phyloP scores from a whole-genome alignment of 2,888 invertebrate species.

The Parthenolecanium corni region DNA sequence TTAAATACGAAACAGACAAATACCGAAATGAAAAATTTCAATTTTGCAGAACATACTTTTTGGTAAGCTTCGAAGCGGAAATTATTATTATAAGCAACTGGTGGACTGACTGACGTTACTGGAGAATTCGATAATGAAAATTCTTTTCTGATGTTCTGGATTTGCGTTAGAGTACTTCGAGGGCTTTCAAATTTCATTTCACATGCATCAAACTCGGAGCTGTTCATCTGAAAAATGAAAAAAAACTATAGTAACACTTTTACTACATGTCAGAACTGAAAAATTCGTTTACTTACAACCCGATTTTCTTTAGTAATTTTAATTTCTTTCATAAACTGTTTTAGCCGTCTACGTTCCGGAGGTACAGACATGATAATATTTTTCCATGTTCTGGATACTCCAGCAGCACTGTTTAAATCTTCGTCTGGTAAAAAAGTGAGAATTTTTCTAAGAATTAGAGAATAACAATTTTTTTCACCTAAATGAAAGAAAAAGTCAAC shows the following conservation, averaged over 20 bases:
- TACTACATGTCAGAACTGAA: background rate
- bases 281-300: background rate
- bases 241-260: background rate
- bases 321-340: slow-evolving; percentile 18
- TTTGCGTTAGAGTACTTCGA: slow-evolving; percentile 8
- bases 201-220: background rate
- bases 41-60: slow-evolving; percentile 36
- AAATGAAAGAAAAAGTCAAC: slow-evolving; percentile 38
- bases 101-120: slow-evolving; percentile 38
- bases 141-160: slow-evolving; percentile 8
- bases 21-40: background rate
- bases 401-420: slow-evolving; percentile 38
- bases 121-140: slow-evolving; percentile 9
- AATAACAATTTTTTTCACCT: slow-evolving; percentile 38
- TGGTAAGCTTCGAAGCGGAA: slow-evolving; percentile 40
- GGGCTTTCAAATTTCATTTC: background rate
- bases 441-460: slow-evolving; percentile 38
- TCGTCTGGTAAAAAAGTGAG: slow-evolving; percentile 37
- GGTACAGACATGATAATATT: slow-evolving; percentile 35
- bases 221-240: background rate
- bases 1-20: background rate
- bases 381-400: slow-evolving; percentile 40
- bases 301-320: slow-evolving; percentile 30
- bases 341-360: slow-evolving; percentile 13
- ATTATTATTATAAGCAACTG: slow-evolving; percentile 41